phyloP scores from a whole-genome alignment of 2,113 vertebrate species.

The Trichechus manatus region DNA sequence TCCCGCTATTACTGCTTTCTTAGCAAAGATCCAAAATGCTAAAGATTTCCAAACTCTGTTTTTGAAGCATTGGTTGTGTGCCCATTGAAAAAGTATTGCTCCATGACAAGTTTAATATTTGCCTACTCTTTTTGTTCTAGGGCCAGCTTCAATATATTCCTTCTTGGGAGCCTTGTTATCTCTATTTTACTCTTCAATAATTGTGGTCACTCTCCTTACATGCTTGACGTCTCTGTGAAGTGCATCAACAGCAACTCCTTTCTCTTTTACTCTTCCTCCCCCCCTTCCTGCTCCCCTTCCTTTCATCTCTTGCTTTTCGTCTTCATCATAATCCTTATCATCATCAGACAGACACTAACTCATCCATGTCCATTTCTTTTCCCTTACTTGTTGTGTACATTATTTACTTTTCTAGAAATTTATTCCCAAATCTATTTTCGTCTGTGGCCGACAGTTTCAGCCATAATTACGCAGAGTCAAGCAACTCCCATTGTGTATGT shows the following conservation, averaged over 20 bases:
- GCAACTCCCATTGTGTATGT: neutral
- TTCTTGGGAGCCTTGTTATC: neutral
- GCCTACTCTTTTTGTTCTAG: neutral
- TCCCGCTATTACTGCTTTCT: neutral
- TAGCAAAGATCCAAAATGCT: neutral
- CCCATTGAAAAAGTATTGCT: neutral
- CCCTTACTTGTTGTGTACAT: neutral
- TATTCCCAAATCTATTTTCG: neutral
- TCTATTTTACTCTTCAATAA: neutral
- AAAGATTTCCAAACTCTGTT: neutral
- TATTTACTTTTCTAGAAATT: constrained; percentile 25
- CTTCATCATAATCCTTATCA: neutral
- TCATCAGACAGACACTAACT: neutral
- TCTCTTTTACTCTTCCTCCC: neutral
- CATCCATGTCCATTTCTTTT: neutral
- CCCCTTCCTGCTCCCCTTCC: neutral
- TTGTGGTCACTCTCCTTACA: neutral
- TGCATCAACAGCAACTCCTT: neutral
- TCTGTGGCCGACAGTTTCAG: neutral
- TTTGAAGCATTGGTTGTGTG: neutral
- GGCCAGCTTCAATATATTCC: neutral
- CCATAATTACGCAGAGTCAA: neutral
- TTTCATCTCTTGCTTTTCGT: neutral
- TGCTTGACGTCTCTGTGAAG: neutral
- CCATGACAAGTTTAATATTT: neutral